Base-by-base conservation (phyloP, 2,797 vertebrate genomes). In the Enteromius viviparus region DNA sequence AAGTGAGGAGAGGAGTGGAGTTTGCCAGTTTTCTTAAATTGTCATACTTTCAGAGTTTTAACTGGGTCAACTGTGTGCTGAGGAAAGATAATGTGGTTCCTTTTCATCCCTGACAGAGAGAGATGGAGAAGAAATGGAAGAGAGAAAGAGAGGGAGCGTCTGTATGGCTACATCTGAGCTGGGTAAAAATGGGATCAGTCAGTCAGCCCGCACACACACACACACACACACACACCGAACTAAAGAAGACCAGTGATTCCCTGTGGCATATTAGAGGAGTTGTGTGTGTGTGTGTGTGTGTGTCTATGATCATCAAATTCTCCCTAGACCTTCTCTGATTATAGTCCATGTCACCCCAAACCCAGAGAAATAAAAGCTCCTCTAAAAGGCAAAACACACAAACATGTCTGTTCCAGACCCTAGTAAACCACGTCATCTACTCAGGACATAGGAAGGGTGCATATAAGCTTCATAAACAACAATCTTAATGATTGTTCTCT, bases 1-100 rank as follows among this genome's bases (percentile, higher is more conserved):
- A 80, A 86, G 68, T 45, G 72, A 85, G 21, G 19, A 66, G 47
- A 82, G 66, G 79, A 82, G 69, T 66, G 29, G 55, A 51, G 80
- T 85, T 84, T 79, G 37, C 81, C 51, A 65, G 72, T 69, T 88
- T 84, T 82, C 66, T 86, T 84, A 85, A 83, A 85, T 53, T 83
- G 37, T 84, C 82, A 42, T 84, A 85, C 78, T 84, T 84, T 83
- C 78, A 77, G 75, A 74, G 81, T 83, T 53, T 81, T 87, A 86
- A 90, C 70, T 89, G 85, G 89, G 87, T 85, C 87, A 87, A 70
- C 85, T 83, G 77, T 87, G 82, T 88, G 86, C 85, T 82, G 84
- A 71, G 83, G 65, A 77, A 47, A 86, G 85, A 88, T 87, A 88
- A 87, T 87, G 84, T 37, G 71, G 80, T 32, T 69, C 37, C 58